Base-by-base conservation (phyloP, 2,888 invertebrate genomes). In the Caenorhabditis becei region DNA sequence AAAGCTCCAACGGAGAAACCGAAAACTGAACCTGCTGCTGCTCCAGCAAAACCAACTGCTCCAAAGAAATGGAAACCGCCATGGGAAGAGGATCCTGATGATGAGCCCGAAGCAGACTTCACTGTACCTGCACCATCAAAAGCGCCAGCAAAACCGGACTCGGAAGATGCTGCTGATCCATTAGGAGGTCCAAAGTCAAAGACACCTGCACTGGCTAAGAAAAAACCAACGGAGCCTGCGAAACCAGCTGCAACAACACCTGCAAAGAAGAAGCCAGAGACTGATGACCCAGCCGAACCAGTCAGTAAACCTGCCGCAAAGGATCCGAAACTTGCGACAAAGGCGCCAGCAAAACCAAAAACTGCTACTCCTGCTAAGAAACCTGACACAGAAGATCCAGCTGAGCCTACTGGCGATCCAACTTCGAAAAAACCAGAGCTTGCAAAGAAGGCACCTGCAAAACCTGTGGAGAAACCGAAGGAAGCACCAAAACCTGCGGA, bases 91-190 rank as follows among this genome's bases (percentile, higher is more conserved):
- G 77, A 75, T 65, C 63, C 77, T 23, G 67, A 69, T 14, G 70
- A 70, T 18, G 83, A 83, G 47, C 81, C 81, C 4, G 84, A 83
- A 54, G 75, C 81, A 11, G 84, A 86, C 63, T 80, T 66, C 44
- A 80, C 77, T 0, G 37, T 80, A 4, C 80, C 80, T 5, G 70
- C 80, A 0, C 70, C 70, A 0, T 44, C 59, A 7, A 85, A 79
- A n/a, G 63, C 80, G 18, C 56, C 54, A n/a, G 18, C 32, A 0
- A 67, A 67, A 47, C 67, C 65, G 10, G 83, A 83, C 26, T 37
- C 63, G 0, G 85, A 87, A 23, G 66, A 77, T 14, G 77, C 83
- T 1, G 84, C 86, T 10, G 86, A 83, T 18, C 37, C 79, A 3
- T n/a, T 84, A 0, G 74, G 77, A n/a, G 80, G 65, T 5, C 85